A percentile compares a stretch with the other conserved stretches of the same genome.
Evolutionary conservation across 2,113 vertebrate species (phyloP).

Genomic region (Candoia aspera): DNA sequence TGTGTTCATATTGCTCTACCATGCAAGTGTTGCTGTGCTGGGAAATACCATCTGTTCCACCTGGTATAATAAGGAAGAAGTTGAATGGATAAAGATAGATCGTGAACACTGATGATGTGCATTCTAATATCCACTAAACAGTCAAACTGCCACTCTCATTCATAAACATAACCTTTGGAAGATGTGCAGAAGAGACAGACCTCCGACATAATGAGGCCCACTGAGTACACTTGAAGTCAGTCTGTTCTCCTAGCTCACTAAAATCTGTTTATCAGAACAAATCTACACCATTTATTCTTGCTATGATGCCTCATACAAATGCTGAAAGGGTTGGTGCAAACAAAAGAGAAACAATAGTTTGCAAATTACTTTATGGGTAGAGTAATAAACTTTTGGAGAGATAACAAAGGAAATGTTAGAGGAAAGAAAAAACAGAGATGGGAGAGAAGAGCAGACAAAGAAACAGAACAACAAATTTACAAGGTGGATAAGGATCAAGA

Average conservation of each 20-base stretch:
- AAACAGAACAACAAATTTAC: background rate
- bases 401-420: background rate
- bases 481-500: background rate
- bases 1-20: background rate
- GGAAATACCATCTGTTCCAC: slow-evolving; percentile 12
- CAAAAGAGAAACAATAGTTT: background rate
- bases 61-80: background rate
- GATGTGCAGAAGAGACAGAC: background rate
- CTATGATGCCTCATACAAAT: background rate
- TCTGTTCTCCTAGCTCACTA: slow-evolving; percentile 15
- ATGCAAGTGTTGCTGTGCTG: background rate
- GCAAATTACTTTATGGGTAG: background rate
- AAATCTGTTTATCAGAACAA: slow-evolving; percentile 15
- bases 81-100: background rate
- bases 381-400: background rate
- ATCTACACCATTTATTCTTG: background rate
- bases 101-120: slow-evolving; percentile 13
- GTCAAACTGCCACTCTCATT: slow-evolving; percentile 8
- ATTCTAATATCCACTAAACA: slow-evolving; percentile 30
- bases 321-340: background rate
- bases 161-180: background rate
- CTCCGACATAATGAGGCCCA: slow-evolving; percentile 9
- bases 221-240: slow-evolving; percentile 7
- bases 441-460: background rate
- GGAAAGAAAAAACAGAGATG: background rate